Conservation (phyloP, 2,113 vertebrate genomes). For the Otis tarda region DNA sequence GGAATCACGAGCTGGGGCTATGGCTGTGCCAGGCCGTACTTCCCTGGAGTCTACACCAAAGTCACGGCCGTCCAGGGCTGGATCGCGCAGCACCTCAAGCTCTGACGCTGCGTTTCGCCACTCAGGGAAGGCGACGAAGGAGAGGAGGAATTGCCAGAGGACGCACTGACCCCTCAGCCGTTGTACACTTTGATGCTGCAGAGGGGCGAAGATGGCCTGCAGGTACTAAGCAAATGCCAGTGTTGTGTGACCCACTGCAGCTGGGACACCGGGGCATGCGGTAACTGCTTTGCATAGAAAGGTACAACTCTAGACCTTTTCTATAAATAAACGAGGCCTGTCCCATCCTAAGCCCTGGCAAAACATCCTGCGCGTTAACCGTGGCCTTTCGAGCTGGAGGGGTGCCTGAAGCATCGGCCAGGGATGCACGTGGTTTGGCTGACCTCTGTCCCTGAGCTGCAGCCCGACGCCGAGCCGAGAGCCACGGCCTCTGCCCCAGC, state of each 20-base stretch:
- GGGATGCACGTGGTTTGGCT: background rate
- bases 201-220: background rate
- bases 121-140: background rate
- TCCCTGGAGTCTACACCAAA: conserved; percentile 90
- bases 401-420: background rate
- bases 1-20: conserved; percentile 98
- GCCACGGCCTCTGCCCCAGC: background rate
- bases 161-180: background rate
- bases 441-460: background rate
- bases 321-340: conserved; percentile 68
- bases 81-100: conserved; percentile 85
- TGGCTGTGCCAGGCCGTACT: conserved; percentile 86
- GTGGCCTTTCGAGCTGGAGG: background rate
- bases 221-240: background rate
- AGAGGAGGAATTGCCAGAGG: background rate
- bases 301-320: background rate
- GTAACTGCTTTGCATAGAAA: background rate
- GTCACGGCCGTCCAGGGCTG: conserved; percentile 87
- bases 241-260: background rate
- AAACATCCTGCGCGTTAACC: background rate
- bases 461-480: background rate
- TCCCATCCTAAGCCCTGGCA: background rate
- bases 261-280: background rate
- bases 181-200: background rate
- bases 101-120: conserved; percentile 48